These are phyloP conservation scores for Sepiola atlantica DNA, from an alignment of 2,888 invertebrate species.

Conservation along the genomic window DNA sequence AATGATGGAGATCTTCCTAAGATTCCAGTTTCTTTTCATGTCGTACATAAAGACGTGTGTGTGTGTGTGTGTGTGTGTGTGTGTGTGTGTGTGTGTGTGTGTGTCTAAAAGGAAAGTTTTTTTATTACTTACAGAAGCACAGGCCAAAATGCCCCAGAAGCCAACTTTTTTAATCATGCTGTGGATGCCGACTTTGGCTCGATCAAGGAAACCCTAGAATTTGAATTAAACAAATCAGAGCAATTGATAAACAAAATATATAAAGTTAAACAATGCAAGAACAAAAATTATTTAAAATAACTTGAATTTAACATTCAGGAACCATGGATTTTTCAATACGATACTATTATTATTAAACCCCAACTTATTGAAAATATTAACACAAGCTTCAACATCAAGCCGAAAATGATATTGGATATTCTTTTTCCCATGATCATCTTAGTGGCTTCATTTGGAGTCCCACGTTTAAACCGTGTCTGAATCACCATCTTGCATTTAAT, in stretches of 20 bases:
- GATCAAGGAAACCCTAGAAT: conserved; percentile 80
- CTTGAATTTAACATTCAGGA: neutral
- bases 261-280: neutral
- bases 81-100: neutral
- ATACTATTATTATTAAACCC: neutral
- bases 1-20: too few species aligned
- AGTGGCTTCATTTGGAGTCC: too few species aligned
- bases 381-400: too few species aligned
- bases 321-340: neutral
- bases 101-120: neutral
- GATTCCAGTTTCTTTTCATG: too few species aligned
- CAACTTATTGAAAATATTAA: too few species aligned
- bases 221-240: neutral
- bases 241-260: neutral
- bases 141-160: conserved; percentile 95
- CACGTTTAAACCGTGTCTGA: too few species aligned
- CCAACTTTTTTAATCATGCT: conserved; percentile 91
- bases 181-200: conserved; percentile 86
- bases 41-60: too few species aligned
- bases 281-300: neutral
- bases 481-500: too few species aligned
- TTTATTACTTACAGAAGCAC: conserved; percentile 89
- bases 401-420: too few species aligned
- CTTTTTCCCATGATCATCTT: too few species aligned
- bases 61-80: too few species aligned